Evolutionary conservation across 2,888 invertebrate genomes (phyloP).

Genomic region (Hypomecis punctinalis): DNA sequence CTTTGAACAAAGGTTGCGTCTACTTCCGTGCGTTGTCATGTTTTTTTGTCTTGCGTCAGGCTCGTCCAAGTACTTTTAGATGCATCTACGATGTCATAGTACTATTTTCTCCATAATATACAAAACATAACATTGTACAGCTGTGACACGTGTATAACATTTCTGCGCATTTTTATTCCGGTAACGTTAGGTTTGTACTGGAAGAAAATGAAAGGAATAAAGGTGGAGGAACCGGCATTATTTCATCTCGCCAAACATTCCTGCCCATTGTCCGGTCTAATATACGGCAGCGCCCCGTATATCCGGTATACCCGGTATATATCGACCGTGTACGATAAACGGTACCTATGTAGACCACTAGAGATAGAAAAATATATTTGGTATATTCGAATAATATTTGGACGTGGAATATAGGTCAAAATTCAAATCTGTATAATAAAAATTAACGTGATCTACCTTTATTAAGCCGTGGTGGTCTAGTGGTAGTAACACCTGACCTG

Average conservation of each 20-base stretch:
- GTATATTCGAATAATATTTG: neutral
- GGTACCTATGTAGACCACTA: slow-evolving; percentile 4
- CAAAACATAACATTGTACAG: too few species aligned
- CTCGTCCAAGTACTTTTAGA: too few species aligned
- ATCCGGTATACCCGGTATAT: slow-evolving; percentile 21
- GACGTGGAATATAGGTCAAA: too few species aligned
- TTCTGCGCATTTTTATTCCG: neutral
- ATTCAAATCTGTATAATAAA: too few species aligned
- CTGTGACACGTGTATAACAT: neutral
- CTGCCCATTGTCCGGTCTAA: slow-evolving; percentile 54
- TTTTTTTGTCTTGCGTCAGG: too few species aligned
- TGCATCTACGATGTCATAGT: too few species aligned
- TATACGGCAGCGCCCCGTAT: slow-evolving; percentile 50
- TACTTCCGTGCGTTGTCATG: too few species aligned
- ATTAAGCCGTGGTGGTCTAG: too few species aligned
- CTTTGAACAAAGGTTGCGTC: too few species aligned
- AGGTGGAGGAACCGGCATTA: slow-evolving; percentile 47
- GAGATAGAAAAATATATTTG: neutral
- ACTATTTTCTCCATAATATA: too few species aligned
- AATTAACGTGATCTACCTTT: too few species aligned
- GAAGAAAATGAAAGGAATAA: slow-evolving; percentile 42
- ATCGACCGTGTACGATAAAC: slow-evolving; percentile 22
- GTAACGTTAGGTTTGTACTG: neutral
- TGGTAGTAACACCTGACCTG: too few species aligned
- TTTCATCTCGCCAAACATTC: slow-evolving; percentile 49